These are phyloP conservation scores for Drosophila ficusphila DNA, from an alignment of 1,140 invertebrate genomes.

Conservation along the genomic window DNA sequence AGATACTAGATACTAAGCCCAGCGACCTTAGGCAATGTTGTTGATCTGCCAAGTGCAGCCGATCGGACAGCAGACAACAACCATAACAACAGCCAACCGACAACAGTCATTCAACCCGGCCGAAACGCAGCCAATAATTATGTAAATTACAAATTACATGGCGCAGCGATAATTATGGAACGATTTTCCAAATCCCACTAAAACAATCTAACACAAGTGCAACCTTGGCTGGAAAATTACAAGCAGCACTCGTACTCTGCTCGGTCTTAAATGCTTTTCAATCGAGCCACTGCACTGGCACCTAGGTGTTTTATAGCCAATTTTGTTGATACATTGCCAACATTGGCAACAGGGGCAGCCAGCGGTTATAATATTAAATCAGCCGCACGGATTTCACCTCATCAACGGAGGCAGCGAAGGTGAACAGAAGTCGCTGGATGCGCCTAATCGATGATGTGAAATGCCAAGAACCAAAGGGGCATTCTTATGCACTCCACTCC, in stretches of 20 bases:
- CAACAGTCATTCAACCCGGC: slow-evolving; percentile 41
- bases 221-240: slow-evolving; percentile 65
- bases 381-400: slow-evolving; percentile 72
- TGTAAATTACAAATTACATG: slow-evolving; percentile 81
- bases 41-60: slow-evolving; percentile 47
- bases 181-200: slow-evolving; percentile 66
- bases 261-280: slow-evolving; percentile 68
- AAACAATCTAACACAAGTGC: slow-evolving; percentile 61
- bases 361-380: slow-evolving; percentile 40
- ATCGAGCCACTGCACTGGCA: slow-evolving; percentile 38
- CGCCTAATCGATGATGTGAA: slow-evolving; percentile 81
- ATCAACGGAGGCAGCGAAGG: slow-evolving; percentile 76
- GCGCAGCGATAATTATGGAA: slow-evolving; percentile 72
- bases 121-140: slow-evolving; percentile 63
- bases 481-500: slow-evolving; percentile 16
- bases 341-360: slow-evolving; percentile 45
- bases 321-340: slow-evolving; percentile 32
- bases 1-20: slow-evolving; percentile 17
- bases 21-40: slow-evolving; percentile 70
- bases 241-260: slow-evolving; percentile 15
- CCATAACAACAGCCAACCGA: no score
- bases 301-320: slow-evolving; percentile 2
- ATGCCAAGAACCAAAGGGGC: slow-evolving; percentile 48
- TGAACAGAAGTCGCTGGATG: slow-evolving; percentile 64
- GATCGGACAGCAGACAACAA: no score